phyloP scores from a whole-genome alignment of 2,888 invertebrate genomes.

The Emmelina monodactyla region DNA sequence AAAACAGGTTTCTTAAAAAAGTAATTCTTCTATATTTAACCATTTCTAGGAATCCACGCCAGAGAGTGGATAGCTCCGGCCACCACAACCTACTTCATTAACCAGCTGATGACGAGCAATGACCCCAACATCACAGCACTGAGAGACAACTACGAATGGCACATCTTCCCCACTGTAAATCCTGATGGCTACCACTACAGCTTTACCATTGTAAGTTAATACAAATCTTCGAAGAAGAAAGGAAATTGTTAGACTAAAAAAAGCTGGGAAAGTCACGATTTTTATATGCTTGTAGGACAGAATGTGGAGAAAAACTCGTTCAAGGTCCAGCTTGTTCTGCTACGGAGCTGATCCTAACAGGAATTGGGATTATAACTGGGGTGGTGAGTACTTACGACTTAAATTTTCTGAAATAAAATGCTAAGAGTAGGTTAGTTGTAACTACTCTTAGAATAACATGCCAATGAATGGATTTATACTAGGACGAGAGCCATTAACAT shows the following conservation, averaged over 20 bases:
- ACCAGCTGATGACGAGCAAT: conserved; percentile 66
- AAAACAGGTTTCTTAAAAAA: too few relatives aligned
- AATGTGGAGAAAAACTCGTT: conserved; percentile 77
- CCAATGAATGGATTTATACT: too few relatives aligned
- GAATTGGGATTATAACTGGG: conserved; percentile 75
- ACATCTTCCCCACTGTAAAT: conserved; percentile 76
- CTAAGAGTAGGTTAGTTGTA: too few relatives aligned
- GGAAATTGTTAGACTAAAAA: too few relatives aligned
- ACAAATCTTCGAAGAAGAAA: background rate
- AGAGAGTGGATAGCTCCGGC: conserved; percentile 81
- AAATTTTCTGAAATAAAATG: too few relatives aligned
- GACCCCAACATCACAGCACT: conserved; percentile 46
- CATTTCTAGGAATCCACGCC: conserved; percentile 70
- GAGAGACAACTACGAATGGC: conserved; percentile 72
- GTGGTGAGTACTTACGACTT: conserved; percentile 32
- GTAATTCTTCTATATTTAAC: too few relatives aligned
- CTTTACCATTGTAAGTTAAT: conserved; percentile 49
- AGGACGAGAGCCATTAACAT: too few relatives aligned
- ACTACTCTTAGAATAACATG: too few relatives aligned
- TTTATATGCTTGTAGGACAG: conserved; percentile 60
- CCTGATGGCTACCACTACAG: conserved; percentile 82
- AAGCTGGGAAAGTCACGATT: too few relatives aligned
- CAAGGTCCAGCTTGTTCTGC: conserved; percentile 54
- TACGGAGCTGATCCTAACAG: conserved; percentile 80
- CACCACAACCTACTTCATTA: conserved; percentile 69